Base-by-base conservation (phyloP, 2,888 invertebrate genomes). In the Sinohyriopsis cumingii region DNA sequence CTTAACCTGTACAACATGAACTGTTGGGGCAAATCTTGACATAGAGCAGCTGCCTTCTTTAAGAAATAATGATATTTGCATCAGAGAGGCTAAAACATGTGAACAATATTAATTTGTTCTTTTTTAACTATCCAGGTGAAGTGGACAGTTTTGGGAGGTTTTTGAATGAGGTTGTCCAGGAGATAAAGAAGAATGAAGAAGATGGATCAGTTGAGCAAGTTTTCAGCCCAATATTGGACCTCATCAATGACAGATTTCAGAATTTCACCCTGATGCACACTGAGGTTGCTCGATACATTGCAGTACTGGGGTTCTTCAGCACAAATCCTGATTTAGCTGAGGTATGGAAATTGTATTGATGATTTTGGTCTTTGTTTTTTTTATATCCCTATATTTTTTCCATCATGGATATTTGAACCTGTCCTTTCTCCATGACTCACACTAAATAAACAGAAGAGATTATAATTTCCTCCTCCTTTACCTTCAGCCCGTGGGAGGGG, bases 281-380 rank as follows among this genome's bases (percentile, higher is more conserved):
- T n/a, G 81, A 79, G 53, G 77, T 82, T 18, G 72, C 71, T 56
- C 74, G 75, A 60, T 80, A 73, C 59, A 77, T 85, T 25, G 73
- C 78, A 54, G 70, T 88, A 4, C 70, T 87, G 25, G 66, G 73
- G 45, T 88, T 88, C 77, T 88, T 89, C 69, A 81, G 85, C 1
- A 77, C 80, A 65, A 83, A 71, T 54, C 67, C 76, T 24, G 75
- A 75, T 67, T 72, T 87, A 24, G 87, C 87, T n/a, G 73, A 83
- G 84, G 88, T 88, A 75, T 59, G 71, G 22, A 57, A n/a, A 15
- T 12, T 57, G 5, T 18, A 57, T 66, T 24, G 20, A 22, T 55
- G 59, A 53, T 7, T 19, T 25, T 22, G 57, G 22, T 15, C 24
- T n/a, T 18, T 22, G 22, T 25, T 19, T 19, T 68, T 18, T 63